Evolutionary conservation across 2,888 invertebrate genomes (phyloP), one percentile per base, ranked within the genome.

Genomic region (Cephus spinipes): DNA sequence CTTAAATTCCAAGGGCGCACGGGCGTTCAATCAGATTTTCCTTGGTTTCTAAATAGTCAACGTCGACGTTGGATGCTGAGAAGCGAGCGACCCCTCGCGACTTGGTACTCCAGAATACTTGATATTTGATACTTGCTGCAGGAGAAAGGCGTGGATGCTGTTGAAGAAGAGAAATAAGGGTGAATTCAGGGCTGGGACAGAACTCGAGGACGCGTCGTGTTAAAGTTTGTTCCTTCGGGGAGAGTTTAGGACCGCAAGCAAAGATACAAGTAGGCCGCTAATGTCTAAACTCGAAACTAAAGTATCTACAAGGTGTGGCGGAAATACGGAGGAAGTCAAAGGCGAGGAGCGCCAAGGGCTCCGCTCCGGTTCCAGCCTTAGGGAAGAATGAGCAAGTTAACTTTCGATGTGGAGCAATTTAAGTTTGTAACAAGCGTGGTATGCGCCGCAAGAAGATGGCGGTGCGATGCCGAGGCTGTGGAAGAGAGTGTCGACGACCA

Each of bases 391-490:
- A 85, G 82, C 83, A 84, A 86, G 85, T 87, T 85, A 87, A 87
- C 85, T 86, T 86, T 86, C 86, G 84, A 87, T 86, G 86, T 84
- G 84, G 84, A 86, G 85, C 86, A 87, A 87, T 87, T 87, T 87
- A 87, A 87, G 87, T 87, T 87, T 84, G 85, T 85, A 87, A 87
- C 87, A 82, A 87, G 87, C 84, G 80, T 81, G 83, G 83, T 83
- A 82, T 83, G 86, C 84, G 84, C 74, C 77, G 78, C 79, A 71
- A 76, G 77, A 55, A 78, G 79, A 73, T 55, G 55, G 40, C 40
- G 15, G 75, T 31, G 71, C 75, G 74, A 73, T 15, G 69, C 1
- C 71, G 71, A 15, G 71, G 71, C 12, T 32, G 15, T n/a, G 74
- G 75, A 36, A 33, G 40, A 30, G 76, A 73, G 68, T 69, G 69